Conservation (phyloP, 2,797 vertebrate genomes). For the Steatocranus sp. region DNA sequence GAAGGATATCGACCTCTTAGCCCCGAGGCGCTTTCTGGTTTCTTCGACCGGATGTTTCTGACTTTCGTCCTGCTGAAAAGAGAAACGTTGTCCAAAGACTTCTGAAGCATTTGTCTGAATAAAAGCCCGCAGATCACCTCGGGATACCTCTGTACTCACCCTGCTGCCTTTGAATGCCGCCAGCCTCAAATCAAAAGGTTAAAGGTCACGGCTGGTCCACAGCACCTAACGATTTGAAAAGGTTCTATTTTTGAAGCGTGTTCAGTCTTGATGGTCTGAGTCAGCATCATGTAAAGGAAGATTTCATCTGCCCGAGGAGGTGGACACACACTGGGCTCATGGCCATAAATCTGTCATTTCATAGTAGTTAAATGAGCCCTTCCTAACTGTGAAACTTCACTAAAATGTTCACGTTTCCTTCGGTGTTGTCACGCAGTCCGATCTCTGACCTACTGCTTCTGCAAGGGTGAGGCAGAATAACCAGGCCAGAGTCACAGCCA, state of each 20-base stretch:
- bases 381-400: neutral
- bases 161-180: neutral
- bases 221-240: neutral
- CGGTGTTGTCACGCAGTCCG: neutral
- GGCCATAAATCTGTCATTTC: neutral
- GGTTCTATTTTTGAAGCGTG: neutral
- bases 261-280: neutral
- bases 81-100: neutral
- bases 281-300: neutral
- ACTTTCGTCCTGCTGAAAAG: neutral
- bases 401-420: neutral
- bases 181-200: neutral
- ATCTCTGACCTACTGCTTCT: neutral
- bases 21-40: neutral
- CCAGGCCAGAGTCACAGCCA: conserved; percentile 13
- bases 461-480: neutral
- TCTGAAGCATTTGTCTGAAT: neutral
- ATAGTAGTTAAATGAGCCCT: neutral
- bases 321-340: neutral
- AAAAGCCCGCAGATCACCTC: neutral
- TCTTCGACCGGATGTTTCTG: neutral
- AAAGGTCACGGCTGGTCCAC: neutral
- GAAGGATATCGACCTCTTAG: neutral
- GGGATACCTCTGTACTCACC: neutral
- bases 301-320: neutral